These are phyloP conservation scores for Triops cancriformis DNA, from an alignment of 1,140 invertebrate genomes.

Conservation along the genomic window DNA sequence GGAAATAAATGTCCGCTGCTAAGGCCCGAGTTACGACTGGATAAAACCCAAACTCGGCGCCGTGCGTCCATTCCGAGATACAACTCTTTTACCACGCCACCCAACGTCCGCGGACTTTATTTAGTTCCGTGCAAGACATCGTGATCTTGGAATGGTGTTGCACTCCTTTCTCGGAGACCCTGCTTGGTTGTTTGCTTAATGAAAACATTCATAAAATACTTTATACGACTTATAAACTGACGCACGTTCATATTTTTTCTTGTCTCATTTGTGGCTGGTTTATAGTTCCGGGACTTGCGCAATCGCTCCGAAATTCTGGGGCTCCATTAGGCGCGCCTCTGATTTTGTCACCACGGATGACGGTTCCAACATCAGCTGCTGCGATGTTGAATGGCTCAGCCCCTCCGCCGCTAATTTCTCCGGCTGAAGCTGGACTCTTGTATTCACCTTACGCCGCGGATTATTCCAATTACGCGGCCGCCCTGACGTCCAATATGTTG, in stretches of 20 bases:
- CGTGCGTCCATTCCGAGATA: neutral
- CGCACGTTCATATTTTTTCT: neutral
- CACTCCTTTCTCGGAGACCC: too few relatives aligned
- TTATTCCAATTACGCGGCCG: conserved; percentile 76
- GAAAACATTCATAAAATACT: too few relatives aligned
- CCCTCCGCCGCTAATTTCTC: conserved; percentile 47
- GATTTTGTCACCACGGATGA: conserved; percentile 77
- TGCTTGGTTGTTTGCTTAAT: too few relatives aligned
- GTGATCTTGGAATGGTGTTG: neutral
- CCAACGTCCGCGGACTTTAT: conserved; percentile 6
- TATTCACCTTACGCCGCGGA: conserved; percentile 69
- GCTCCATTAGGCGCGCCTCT: conserved; percentile 67
- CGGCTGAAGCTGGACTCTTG: conserved; percentile 53
- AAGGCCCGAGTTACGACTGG: neutral
- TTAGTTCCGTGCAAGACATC: neutral
- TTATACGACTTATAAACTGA: too few relatives aligned
- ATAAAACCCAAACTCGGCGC: neutral
- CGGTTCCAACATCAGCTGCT: conserved; percentile 56
- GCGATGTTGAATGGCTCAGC: conserved; percentile 51
- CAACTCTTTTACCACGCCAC: neutral
- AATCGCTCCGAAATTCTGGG: conserved; percentile 56
- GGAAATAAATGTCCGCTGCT: neutral
- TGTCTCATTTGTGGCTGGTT: neutral
- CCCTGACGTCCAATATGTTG: conserved; percentile 61
- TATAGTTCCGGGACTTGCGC: conserved; percentile 43